Evolutionary conservation across 2,113 vertebrate species (phyloP).

Genomic region (Motacilla tschutschensis): DNA sequence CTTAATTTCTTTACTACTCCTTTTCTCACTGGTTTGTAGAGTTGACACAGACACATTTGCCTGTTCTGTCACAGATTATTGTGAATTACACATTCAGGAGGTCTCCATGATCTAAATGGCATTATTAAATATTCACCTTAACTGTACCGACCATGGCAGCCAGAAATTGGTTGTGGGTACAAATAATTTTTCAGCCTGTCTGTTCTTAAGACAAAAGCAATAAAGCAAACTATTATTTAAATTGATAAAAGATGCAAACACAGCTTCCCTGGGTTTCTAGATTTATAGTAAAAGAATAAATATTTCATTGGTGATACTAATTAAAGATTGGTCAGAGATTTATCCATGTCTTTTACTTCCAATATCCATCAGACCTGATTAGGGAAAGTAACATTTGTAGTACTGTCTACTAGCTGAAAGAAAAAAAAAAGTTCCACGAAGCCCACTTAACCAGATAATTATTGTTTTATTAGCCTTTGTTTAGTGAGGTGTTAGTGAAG

Average conservation of each 20-base stretch:
- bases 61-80: background rate
- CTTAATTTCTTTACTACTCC: background rate
- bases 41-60: background rate
- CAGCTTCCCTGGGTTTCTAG: conserved; percentile 61
- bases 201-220: conserved; percentile 61
- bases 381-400: conserved; percentile 64
- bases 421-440: background rate
- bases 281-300: conserved; percentile 76
- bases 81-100: conserved; percentile 6
- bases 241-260: conserved; percentile 72
- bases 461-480: conserved; percentile 22
- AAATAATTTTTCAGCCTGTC: conserved; percentile 51
- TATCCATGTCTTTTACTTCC: conserved; percentile 58
- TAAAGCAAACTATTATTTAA: conserved; percentile 73
- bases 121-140: conserved; percentile 66
- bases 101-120: conserved; percentile 6
- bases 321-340: conserved; percentile 75
- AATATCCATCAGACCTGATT: conserved; percentile 61
- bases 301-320: conserved; percentile 73
- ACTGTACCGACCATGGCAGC: background rate
- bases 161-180: background rate
- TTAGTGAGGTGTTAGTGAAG: background rate
- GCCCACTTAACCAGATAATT: background rate
- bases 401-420: background rate
- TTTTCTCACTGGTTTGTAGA: background rate